Percentiles rank a stretch among this genome's conserved stretches.
Conservation (phyloP, 2,888 invertebrate species). For the Sepiola atlantica region DNA sequence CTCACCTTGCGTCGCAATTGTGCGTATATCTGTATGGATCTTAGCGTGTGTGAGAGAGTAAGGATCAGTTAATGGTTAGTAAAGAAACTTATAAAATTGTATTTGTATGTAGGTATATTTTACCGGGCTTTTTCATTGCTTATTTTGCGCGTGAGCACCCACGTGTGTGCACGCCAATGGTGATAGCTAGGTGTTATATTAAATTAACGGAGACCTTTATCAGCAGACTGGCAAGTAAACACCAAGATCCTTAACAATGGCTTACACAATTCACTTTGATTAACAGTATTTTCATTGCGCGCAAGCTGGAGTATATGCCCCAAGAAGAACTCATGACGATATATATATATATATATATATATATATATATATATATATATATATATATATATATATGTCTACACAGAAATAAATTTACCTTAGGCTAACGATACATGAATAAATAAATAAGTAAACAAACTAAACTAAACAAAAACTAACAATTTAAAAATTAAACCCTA, state of each 20-base stretch:
- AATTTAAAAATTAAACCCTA: too few species aligned
- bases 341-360: too few species aligned
- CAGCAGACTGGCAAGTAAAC: background rate
- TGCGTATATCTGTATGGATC: background rate
- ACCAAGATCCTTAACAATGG: background rate
- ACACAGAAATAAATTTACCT: too few species aligned
- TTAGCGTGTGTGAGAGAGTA: background rate
- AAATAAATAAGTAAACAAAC: too few species aligned
- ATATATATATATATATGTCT: too few species aligned
- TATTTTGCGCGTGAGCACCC: background rate
- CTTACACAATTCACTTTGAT: background rate
- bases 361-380: too few species aligned
- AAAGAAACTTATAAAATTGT: background rate
- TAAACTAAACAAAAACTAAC: too few species aligned
- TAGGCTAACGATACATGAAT: too few species aligned
- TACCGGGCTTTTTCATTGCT: background rate
- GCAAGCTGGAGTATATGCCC: too few species aligned
- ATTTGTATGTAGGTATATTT: background rate
- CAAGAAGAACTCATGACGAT: too few species aligned
- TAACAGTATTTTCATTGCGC: too few species aligned
- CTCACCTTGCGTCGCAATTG: background rate
- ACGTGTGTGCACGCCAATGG: background rate
- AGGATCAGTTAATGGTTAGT: background rate
- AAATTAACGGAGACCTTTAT: background rate
- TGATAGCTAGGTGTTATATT: background rate